A percentile compares a stretch with the other conserved stretches of the same genome.
Conservation (phyloP, 2,888 invertebrate genomes). For the Trachelus iudaicus region DNA sequence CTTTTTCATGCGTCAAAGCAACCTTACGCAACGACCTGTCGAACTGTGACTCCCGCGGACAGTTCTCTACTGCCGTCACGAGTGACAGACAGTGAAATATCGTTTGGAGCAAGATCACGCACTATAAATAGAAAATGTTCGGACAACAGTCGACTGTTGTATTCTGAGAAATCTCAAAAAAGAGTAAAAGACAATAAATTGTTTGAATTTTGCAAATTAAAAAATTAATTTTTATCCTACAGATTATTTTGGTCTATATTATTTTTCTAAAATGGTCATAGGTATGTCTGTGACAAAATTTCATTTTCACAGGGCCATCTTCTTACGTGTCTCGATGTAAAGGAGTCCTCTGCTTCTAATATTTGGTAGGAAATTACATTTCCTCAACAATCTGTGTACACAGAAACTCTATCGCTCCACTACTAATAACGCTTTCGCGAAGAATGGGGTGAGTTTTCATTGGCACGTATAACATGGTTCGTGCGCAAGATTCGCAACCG, state of each 20-base stretch:
- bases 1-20: neutral
- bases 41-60: neutral
- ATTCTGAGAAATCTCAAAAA: neutral
- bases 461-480: constrained; percentile 23
- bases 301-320: neutral
- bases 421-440: neutral
- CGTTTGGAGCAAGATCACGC: neutral
- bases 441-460: constrained; percentile 20
- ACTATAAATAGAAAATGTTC: neutral
- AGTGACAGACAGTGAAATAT: neutral
- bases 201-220: neutral
- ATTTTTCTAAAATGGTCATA: neutral
- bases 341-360: neutral
- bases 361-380: neutral
- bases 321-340: neutral
- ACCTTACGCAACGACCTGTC: neutral
- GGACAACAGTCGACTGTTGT: neutral
- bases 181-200: neutral
- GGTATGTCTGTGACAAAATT: neutral
- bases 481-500: constrained; percentile 29
- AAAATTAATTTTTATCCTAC: no score
- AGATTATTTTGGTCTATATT: neutral
- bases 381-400: no score
- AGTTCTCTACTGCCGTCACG: neutral
- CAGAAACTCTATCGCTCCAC: no score